A percentile compares a stretch with the other conserved stretches of the same genome.
These are phyloP conservation scores for Drosophila emarginata DNA, from an alignment of 2,888 invertebrate genomes.

Conservation along the genomic window DNA sequence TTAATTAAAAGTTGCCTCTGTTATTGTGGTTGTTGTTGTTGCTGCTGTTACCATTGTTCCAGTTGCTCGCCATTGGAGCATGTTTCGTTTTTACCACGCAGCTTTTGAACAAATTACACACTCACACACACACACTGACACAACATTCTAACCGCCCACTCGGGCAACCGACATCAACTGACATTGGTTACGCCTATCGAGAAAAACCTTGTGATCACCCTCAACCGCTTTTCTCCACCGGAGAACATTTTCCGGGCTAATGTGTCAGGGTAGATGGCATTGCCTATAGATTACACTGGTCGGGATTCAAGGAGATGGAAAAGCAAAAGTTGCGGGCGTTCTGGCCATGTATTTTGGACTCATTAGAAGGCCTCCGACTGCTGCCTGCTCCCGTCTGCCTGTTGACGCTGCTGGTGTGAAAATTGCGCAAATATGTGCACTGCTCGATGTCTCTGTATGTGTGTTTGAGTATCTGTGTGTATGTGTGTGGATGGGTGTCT, in stretches of 20 bases:
- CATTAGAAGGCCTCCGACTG: conserved; percentile 60
- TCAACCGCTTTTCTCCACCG: background rate
- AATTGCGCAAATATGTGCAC: conserved; percentile 49
- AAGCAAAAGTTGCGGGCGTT: conserved; percentile 60
- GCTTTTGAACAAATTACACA: conserved; percentile 68
- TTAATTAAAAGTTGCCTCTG: conserved; percentile 40
- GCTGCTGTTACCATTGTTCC: conserved; percentile 12
- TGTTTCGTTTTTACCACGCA: conserved; percentile 43
- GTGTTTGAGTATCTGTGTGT: conserved; percentile 10
- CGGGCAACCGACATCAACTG: conserved; percentile 13
- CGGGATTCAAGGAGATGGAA: conserved; percentile 22
- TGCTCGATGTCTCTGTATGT: conserved; percentile 4
- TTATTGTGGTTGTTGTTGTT: conserved; percentile 13
- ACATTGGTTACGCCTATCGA: background rate
- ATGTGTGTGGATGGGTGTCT: conserved; percentile 31
- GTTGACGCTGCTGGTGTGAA: conserved; percentile 60
- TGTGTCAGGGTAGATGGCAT: conserved; percentile 13
- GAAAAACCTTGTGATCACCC: background rate
- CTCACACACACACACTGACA: background rate
- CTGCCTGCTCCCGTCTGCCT: conserved; percentile 18
- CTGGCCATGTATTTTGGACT: conserved; percentile 58
- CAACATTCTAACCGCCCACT: background rate
- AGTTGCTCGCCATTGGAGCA: background rate
- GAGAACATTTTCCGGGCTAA: conserved; percentile 18
- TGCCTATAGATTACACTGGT: conserved; percentile 13